Conservation (phyloP, 1,140 invertebrate species). For the Aphis craccivora region DNA sequence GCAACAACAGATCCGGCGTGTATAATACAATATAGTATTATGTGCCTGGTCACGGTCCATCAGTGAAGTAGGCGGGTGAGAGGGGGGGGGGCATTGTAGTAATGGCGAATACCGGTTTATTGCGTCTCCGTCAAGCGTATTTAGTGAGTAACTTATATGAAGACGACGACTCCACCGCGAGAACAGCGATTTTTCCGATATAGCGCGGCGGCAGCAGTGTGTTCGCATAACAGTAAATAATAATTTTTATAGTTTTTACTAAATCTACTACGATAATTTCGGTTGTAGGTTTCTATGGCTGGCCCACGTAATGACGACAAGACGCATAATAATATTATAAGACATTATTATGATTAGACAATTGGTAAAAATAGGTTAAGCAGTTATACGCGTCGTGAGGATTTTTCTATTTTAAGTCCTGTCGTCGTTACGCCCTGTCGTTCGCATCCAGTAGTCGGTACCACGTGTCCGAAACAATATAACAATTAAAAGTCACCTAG, state of each 20-base stretch:
- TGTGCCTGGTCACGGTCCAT: slow-evolving; percentile 44
- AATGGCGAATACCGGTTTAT: slow-evolving; percentile 55
- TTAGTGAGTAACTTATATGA: not conserved
- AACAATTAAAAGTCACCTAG: not conserved
- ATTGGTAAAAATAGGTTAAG: not conserved
- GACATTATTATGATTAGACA: not conserved
- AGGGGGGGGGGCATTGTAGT: not conserved
- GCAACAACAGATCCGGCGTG: slow-evolving; percentile 4
- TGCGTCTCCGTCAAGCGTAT: not conserved
- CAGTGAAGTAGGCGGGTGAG: not conserved
- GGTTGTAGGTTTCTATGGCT: not conserved
- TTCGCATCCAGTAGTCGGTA: not conserved
- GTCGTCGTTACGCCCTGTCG: not conserved
- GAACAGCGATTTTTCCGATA: not conserved
- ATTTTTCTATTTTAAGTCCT: not conserved
- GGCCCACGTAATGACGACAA: not conserved
- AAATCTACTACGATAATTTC: not conserved
- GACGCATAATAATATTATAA: not conserved
- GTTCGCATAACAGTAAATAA: not conserved
- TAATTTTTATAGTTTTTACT: too few species aligned
- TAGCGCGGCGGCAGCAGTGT: too few species aligned
- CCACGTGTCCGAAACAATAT: not conserved
- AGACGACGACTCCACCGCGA: not conserved
- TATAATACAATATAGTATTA: not conserved
- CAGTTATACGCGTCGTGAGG: too few species aligned